Evolutionary conservation across 2,113 vertebrate genomes (phyloP), one percentile per base, ranked within the genome.

Genomic region (Corythaeola cristata): DNA sequence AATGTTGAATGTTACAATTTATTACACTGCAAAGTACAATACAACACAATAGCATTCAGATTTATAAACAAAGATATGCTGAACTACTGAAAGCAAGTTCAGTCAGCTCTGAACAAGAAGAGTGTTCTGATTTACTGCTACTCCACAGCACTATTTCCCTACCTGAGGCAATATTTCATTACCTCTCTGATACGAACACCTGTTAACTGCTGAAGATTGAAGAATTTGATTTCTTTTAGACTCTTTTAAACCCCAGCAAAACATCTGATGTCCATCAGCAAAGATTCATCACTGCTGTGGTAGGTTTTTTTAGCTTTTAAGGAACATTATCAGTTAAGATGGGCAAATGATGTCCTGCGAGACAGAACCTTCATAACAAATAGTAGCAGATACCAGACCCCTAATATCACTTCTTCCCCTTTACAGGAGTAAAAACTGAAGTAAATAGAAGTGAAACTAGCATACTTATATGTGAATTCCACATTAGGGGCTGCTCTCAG

Each of bases 1-100:
- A 97, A 97, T 92, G 96, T 52, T 88, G 97, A 98, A 96, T 88
- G 96, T 96, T 96, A 95, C 97, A 89, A 97, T 98, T 98, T 98
- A 98, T 98, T 98, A 97, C 89, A 92, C 44, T 28, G 92, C 84
- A 79, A 97, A 98, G 94, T 76, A 89, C 74, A 94, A 94, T 52
- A 67, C 92, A 72, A 96, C 96, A 95, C 94, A 81, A 8, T 79
- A 95, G 96, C 94, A 63, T 83, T 89, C 85, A 93, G 89, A 92
- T 91, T 93, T 97, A 97, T 83, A 91, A 96, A 95, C 89, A 94
- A 92, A 85, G 90, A 94, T 85, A 77, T 53, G 86, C 83, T 91
- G 71, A 92, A 91, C 95, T 90, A 75, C 35, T 53, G 90, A 94
- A 77, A 83, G 67, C 77, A 59, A 89, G 90, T 71, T 85, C 79